These are phyloP conservation scores for Camarhynchus parvulus DNA, from an alignment of 2,113 vertebrate genomes.

Conservation along the genomic window DNA sequence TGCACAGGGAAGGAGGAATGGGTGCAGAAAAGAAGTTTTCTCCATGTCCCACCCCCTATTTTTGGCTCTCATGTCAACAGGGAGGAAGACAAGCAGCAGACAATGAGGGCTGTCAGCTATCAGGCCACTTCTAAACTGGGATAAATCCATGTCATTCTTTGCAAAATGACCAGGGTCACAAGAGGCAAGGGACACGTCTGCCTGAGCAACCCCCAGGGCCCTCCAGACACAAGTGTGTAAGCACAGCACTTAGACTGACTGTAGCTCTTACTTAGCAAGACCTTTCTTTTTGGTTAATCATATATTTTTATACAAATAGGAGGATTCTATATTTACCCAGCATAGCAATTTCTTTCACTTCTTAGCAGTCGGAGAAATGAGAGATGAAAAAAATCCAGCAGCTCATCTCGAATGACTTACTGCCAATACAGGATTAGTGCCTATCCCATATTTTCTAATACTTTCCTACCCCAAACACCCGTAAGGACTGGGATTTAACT, in stretches of 20 bases:
- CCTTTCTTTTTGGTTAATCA: slow-evolving; percentile 6
- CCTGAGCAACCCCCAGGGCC: background rate
- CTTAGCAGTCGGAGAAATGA: background rate
- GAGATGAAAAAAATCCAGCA: slow-evolving; percentile 19
- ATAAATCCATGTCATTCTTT: background rate
- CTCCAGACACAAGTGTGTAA: background rate
- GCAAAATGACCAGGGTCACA: background rate
- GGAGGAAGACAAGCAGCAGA: slow-evolving; percentile 14
- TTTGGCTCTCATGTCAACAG: background rate
- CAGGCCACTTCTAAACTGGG: background rate
- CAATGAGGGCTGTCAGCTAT: background rate
- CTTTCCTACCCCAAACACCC: background rate
- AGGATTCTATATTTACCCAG: background rate
- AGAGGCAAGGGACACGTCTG: background rate
- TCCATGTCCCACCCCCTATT: background rate
- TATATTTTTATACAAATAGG: background rate
- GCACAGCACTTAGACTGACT: background rate
- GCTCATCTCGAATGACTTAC: background rate
- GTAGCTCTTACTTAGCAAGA: background rate
- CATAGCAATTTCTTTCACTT: slow-evolving; percentile 16
- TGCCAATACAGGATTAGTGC: slow-evolving; percentile 32
- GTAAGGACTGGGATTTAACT: background rate
- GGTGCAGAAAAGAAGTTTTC: background rate
- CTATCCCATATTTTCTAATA: slow-evolving; percentile 24
- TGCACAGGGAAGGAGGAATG: background rate